phyloP scores from a whole-genome alignment of 2,888 invertebrate species.

The Pterostichus madidus region DNA sequence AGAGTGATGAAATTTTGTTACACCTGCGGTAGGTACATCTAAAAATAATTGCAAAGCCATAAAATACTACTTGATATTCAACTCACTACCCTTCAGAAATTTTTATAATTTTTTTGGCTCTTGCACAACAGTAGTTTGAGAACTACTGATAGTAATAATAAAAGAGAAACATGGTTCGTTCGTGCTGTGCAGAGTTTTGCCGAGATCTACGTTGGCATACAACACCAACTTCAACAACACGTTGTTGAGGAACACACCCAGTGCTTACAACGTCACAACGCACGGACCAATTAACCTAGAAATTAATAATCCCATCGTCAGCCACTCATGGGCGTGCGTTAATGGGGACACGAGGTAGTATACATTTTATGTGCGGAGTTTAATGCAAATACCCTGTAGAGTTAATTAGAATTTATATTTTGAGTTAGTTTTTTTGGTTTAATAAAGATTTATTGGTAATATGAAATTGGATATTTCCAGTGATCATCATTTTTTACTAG shows the following conservation, averaged over 20 bases:
- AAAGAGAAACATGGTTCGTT: not conserved
- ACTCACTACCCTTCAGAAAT: not conserved
- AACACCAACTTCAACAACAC: no score
- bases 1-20: no score
- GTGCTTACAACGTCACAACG: not conserved
- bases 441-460: no score
- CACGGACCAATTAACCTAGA: slow-evolving; percentile 56
- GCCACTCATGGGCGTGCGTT: slow-evolving; percentile 46
- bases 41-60: not conserved
- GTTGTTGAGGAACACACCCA: slow-evolving; percentile 40
- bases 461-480: no score
- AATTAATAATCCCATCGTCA: slow-evolving; percentile 58
- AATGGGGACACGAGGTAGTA: slow-evolving; percentile 32
- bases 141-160: slow-evolving; percentile 7
- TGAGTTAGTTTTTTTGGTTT: no score
- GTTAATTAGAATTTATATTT: not conserved
- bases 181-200: not conserved
- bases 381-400: not conserved
- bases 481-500: no score
- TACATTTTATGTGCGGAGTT: not conserved
- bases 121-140: not conserved
- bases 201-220: not conserved
- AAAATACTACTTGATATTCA: not conserved
- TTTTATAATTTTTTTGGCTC: not conserved
- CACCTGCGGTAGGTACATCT: not conserved